Base-by-base conservation (phyloP, 2,888 invertebrate species). In the Ormyrus thymus region DNA sequence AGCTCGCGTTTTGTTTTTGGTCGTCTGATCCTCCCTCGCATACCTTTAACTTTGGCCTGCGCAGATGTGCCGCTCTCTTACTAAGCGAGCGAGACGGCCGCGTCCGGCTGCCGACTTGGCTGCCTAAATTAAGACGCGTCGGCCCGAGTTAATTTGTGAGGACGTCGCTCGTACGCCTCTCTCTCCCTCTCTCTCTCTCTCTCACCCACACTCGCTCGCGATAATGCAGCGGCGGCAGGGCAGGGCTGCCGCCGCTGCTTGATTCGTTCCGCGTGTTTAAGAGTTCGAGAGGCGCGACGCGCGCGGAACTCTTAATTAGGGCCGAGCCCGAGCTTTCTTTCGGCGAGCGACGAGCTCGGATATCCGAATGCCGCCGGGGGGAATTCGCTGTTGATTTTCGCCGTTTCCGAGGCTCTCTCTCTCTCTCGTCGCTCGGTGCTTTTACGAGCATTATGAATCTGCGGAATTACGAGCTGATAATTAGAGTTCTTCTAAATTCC, bases 101-200 rank as follows among this genome's bases (percentile, higher is more conserved):
- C 65, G 70, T 80, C 70, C 72, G 56, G 72, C 65, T 7, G 51
- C 55, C 51, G 79, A 79, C 29, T 29, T 68, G 71, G 83, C 29
- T 29, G 29, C 85, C 85, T 86, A 86, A 86, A 86, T 86, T 86
- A 85, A 86, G 86, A 86, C 85, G 83, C 83, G 85, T 84, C 84
- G 84, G 83, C 82, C 81, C 81, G 83, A 83, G 84, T 85, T 86
- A 85, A 85, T 86, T 86, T 84, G 84, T 81, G 80, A 81, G 79
- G 81, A 77, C 78, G 82, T 79, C 76, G 68, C 65, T 62, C 68
- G 53, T 29, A 29, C 29, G 29, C 29, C 29, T 29, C 29, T 29
- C 29, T 29, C 29, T 29, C 29, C 2, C 29, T 29, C 29, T 29
- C 29, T 29, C 29, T 29, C 29, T 29, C 29, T 4, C 29, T 29